Percentiles rank a stretch among this genome's conserved stretches.
phyloP scores from a whole-genome alignment of 2,797 vertebrate genomes.

The Peromyscus aztecus region DNA sequence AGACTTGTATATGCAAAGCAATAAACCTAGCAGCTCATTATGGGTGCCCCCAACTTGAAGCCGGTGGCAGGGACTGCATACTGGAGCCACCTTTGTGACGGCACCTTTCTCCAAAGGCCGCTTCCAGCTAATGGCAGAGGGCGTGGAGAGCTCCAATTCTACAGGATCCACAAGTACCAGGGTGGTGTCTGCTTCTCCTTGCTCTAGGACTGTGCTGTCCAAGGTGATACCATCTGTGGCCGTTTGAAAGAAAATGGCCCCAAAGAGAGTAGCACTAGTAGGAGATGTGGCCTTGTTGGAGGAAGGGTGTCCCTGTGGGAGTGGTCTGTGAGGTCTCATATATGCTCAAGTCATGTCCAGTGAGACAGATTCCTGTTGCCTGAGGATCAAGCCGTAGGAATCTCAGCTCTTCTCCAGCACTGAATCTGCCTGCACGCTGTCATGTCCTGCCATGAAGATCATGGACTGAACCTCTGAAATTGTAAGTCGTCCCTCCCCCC shows the following conservation, averaged over 20 bases:
- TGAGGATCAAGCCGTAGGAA: neutral
- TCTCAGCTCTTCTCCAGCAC: neutral
- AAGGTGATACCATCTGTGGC: neutral
- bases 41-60: slow-evolving; percentile 3
- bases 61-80: neutral
- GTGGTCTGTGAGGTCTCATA: neutral
- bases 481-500: neutral
- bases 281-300: neutral
- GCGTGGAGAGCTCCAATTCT: neutral
- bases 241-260: neutral
- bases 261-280: neutral
- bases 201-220: neutral
- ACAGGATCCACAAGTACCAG: neutral
- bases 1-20: slow-evolving; percentile 65
- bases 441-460: neutral
- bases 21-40: slow-evolving; percentile 63
- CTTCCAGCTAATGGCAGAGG: neutral
- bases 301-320: neutral
- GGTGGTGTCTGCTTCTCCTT: neutral
- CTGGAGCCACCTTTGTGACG: neutral
- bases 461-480: neutral
- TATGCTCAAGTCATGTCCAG: neutral
- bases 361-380: neutral
- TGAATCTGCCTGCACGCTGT: neutral
- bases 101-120: slow-evolving; percentile 27